phyloP scores from a whole-genome alignment of 1,140 invertebrate genomes.

The Zelostemma sp. region DNA sequence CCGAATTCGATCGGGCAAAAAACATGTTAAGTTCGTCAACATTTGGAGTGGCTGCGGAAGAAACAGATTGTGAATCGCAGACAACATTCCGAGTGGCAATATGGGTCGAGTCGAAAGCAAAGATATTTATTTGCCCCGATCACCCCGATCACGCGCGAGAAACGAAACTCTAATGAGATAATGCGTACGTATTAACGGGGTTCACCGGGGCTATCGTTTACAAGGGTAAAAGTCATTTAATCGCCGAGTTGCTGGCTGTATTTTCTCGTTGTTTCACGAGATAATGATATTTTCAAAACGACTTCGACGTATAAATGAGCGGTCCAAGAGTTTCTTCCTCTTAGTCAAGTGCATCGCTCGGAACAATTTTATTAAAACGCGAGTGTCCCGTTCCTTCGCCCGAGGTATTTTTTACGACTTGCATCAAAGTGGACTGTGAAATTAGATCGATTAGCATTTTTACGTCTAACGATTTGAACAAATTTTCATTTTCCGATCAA shows the following conservation, averaged over 20 bases:
- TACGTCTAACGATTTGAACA: too few species aligned
- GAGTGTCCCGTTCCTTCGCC: background rate
- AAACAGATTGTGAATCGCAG: background rate
- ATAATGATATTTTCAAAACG: slow-evolving; percentile 26
- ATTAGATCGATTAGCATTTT: too few species aligned
- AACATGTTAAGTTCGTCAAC: too few species aligned
- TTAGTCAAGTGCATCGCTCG: slow-evolving; percentile 13
- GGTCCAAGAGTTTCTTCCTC: slow-evolving; percentile 37
- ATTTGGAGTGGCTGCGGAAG: too few species aligned
- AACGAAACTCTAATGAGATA: slow-evolving; percentile 20
- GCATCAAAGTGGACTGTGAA: too few species aligned
- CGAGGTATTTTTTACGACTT: background rate
- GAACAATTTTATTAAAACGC: background rate
- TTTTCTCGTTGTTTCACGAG: slow-evolving; percentile 29
- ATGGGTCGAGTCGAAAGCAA: background rate
- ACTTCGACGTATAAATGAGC: slow-evolving; percentile 55
- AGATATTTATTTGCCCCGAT: slow-evolving; percentile 19
- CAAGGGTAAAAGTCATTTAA: slow-evolving; percentile 43
- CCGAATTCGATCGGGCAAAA: too few species aligned
- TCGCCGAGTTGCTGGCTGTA: slow-evolving; percentile 19
- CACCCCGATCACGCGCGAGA: slow-evolving; percentile 19
- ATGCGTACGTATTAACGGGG: slow-evolving; percentile 26
- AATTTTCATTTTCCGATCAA: too few species aligned
- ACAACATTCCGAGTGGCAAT: background rate
- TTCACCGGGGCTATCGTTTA: slow-evolving; percentile 51